Base-by-base conservation (phyloP, 2,888 invertebrate species). In the Epicampocera succincta region DNA sequence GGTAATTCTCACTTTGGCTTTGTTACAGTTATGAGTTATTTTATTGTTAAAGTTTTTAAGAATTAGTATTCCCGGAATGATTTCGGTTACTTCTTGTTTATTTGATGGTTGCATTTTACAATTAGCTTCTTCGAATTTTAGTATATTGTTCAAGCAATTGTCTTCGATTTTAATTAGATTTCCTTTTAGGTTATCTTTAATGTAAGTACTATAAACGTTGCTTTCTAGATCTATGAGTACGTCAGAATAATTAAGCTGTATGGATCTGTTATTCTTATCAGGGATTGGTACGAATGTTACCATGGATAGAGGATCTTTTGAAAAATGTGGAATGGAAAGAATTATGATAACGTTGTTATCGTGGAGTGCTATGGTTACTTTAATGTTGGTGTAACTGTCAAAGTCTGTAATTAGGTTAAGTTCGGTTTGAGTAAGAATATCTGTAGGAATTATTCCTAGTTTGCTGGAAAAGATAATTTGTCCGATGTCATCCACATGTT, bases 91-190 rank as follows among this genome's bases (percentile, higher is more conserved):
- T 17, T 58, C 40, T 58, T 38, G 38, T 58, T 9, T 40, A 38
- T 40, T 40, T 56, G 15, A 33, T 56, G n/a, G 33, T 56, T 56
- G 17, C 52, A 25, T 9, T 29, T 54, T 54, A 17, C 56, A 56
- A 56, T 33, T 33, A 33, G 56, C 56, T 56, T 71, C 71, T 38
- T 71, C 15, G 29, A 40, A 52, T 6, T 50, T 40, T 52, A 61
- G 6, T 50, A 72, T 61, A 54, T 73, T 54, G 5, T 13, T 29
- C 17, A 73, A 54, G 15, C 61, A 61, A 54, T 42, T 50, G 63
- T 73, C 52, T 9, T 73, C 44, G 6, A 52, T 33, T 13, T 17
- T 54, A 33, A 44, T 44, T 15, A 73, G 19, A 63, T 63, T 54
- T 44, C 44, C 63, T 13, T 25, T 42, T 44, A 73, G 12, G 15